Evolutionary conservation across 2,797 vertebrate species (phyloP), one percentile per base, ranked within the genome.

Genomic region (Molossus alvarezi): DNA sequence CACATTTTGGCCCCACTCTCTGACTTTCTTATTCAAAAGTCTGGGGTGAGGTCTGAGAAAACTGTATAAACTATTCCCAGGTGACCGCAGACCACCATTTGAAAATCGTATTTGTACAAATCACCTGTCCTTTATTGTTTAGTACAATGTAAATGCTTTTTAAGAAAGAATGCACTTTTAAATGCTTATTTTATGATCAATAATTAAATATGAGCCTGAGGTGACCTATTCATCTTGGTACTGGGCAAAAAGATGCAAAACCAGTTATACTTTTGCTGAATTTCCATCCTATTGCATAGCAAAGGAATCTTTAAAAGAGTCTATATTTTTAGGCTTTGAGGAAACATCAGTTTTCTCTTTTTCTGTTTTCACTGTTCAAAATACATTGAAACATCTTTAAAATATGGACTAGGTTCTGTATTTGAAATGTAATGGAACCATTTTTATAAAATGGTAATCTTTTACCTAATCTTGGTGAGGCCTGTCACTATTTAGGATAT

Each of bases 341-440:
- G 69, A 88, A 95, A 53, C 27, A 84, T 82, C 53, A 90, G 71
- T 45, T 95, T 58, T 84, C 11, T 67, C 67, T 92, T 72, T 29
- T 95, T 84, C n/a, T 84, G 18, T 93, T 65, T 75, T 33, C 62
- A 88, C 29, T 77, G 27, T 57, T 80, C 41, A 80, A 88, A 95
- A 93, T 96, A 57, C 45, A 88, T 76, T 69, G 27, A 48, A 89
- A 88, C 90, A 41, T 73, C 37, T 94, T 80, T 93, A 62, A 96
- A 91, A 58, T 83, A 72, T 95, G 51, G n/a, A 64, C 6, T 83
- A 25, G 2, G 88, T 53, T 27, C 45, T 92, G 17, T 58, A 41
- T 89, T 94, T 90, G 25, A 95, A 95, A 83, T 86, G 57, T 33
- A 91, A 76, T 79, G 10, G 37, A 82, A 5, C 23, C 29, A 88